Evolutionary conservation across 2,113 vertebrate genomes (phyloP).

Genomic region (Oceanites oceanicus): DNA sequence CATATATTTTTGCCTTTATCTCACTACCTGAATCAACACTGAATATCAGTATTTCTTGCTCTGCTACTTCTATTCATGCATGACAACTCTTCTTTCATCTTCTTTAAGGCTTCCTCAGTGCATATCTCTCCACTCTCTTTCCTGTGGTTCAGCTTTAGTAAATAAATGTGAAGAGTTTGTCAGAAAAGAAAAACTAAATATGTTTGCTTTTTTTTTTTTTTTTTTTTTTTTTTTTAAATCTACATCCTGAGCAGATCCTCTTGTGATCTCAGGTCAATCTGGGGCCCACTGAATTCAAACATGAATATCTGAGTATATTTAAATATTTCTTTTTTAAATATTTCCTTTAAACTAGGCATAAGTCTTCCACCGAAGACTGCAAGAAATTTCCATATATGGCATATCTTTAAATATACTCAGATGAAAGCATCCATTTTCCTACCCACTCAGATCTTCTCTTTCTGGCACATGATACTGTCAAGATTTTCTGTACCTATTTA

Average conservation of each 20-base stretch:
- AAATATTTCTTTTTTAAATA: not conserved
- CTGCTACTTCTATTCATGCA: not conserved
- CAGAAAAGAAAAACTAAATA: not conserved
- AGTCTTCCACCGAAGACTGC: not conserved
- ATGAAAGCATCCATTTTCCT: not conserved
- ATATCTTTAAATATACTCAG: not conserved
- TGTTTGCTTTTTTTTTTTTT: not conserved
- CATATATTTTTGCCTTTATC: not conserved
- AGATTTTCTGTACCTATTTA: not conserved
- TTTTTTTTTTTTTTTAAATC: not conserved
- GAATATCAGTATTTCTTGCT: not conserved
- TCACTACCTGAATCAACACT: not conserved
- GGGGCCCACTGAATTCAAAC: not conserved
- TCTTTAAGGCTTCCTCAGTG: not conserved
- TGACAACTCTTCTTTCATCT: not conserved
- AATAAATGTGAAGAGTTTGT: not conserved
- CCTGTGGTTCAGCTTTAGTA: not conserved
- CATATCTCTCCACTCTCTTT: not conserved
- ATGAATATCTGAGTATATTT: not conserved
- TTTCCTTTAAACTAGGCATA: not conserved
- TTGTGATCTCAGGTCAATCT: not conserved
- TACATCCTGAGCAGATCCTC: not conserved
- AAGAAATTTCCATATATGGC: not conserved
- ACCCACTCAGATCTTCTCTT: not conserved
- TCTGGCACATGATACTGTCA: not conserved